phyloP scores from a whole-genome alignment of 2,113 vertebrate genomes.

The Hemibagrus wyckioides region DNA sequence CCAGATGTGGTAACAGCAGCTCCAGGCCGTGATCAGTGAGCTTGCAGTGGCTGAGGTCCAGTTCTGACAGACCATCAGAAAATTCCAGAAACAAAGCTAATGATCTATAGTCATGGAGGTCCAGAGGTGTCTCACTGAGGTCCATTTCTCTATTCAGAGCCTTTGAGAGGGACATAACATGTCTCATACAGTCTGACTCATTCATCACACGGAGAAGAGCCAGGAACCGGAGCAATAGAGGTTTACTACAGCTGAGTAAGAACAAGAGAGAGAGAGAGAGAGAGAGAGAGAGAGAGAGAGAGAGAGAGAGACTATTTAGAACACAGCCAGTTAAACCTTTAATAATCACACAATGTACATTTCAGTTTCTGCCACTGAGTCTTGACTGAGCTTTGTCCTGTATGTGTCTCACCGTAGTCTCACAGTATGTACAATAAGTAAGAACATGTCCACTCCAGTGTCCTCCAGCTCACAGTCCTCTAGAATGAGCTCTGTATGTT shows the following conservation, averaged over 20 bases:
- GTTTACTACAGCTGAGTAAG: too few species aligned
- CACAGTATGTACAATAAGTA: conserved; percentile 28
- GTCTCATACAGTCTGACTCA: too few species aligned
- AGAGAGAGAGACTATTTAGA: too few species aligned
- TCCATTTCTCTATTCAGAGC: conserved; percentile 52
- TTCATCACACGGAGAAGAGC: too few species aligned
- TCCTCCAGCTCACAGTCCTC: conserved; percentile 48
- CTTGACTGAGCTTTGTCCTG: too few species aligned
- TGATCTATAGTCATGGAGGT: neutral
- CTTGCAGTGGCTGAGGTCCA: conserved; percentile 58
- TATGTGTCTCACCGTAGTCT: conserved; percentile 46
- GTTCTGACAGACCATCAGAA: conserved; percentile 55
- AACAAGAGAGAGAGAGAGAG: neutral
- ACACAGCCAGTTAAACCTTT: too few species aligned
- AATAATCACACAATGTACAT: neutral
- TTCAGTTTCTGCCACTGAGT: too few species aligned
- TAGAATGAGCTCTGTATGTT: conserved; percentile 43
- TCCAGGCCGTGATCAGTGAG: conserved; percentile 47
- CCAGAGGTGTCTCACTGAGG: conserved; percentile 55
- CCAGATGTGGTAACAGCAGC: conserved; percentile 41
- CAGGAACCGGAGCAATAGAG: too few species aligned
- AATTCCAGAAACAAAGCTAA: conserved; percentile 53
- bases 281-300: neutral
- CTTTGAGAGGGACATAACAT: too few species aligned
- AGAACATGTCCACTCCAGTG: conserved; percentile 43